Evolutionary conservation across 1,140 invertebrate species (phyloP).

Genomic region (Calephelis nemesis): DNA sequence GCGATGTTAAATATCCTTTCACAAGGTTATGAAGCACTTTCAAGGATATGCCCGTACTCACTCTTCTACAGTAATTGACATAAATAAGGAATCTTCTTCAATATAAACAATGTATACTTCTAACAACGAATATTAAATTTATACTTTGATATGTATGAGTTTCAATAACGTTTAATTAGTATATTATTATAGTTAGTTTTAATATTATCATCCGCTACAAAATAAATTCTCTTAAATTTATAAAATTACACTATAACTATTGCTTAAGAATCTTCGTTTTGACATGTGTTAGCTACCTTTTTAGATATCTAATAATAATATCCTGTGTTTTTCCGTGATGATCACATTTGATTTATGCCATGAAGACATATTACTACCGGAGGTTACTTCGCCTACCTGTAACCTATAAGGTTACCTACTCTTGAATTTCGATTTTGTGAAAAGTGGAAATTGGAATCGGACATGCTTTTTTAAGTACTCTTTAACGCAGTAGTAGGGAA

Average conservation of each 20-base stretch:
- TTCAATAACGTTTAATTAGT: conserved; percentile 35
- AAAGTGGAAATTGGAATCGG: no score
- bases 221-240: conserved; percentile 52
- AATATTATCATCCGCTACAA: conserved; percentile 50
- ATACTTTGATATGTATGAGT: conserved; percentile 71
- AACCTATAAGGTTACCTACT: no score
- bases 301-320: neutral
- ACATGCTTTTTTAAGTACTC: no score
- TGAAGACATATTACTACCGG: no score
- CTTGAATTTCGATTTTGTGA: no score
- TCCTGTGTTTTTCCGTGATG: no score
- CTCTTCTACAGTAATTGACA: conserved; percentile 71
- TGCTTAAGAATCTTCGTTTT: conserved; percentile 37
- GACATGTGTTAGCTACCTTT: neutral
- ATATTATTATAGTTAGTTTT: conserved; percentile 31
- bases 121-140: conserved; percentile 56
- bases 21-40: neutral
- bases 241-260: conserved; percentile 50
- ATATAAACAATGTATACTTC: conserved; percentile 62
- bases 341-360: no score
- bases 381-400: no score
- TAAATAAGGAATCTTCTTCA: conserved; percentile 74
- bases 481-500: no score
- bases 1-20: neutral
- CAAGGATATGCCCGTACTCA: conserved; percentile 29